Base-by-base conservation (phyloP, 2,888 invertebrate species). In the Tuta absoluta region DNA sequence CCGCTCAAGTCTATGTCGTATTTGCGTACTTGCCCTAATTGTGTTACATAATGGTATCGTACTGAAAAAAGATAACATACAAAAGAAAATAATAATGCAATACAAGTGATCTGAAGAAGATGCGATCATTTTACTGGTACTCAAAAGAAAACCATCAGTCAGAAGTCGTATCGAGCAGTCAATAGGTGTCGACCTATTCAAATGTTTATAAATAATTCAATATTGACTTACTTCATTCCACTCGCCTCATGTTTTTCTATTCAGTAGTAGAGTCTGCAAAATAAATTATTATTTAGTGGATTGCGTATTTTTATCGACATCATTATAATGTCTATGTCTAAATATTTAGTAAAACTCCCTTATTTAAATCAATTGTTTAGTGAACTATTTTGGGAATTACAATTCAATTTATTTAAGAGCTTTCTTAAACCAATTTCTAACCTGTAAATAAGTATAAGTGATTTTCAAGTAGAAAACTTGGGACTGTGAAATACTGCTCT, bases 141-240 rank as follows among this genome's bases (percentile, higher is more conserved):
- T 84, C 86, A 86, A 86, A 80, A 80, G 81, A 72, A 75, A 3
- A 77, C 80, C 80, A 90, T 91, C 90, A 83, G 76, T 91, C 90
- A 89, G 78, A 83, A 86, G 79, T 84, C 53, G 53, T 85, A 87
- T 87, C 84, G 85, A 86, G 86, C 86, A 86, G 85, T 87, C 89
- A 89, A 89, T 89, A 78, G 83, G 84, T 87, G 88, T 88, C 89
- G 79, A 79, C 77, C 72, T 83, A 75, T 89, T 89, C 84, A 89
- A 77, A 72, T 85, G 80, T 85, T 85, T 85, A 86, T 87, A 85
- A 87, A 90, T 88, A 86, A 89, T 89, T 89, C 86, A 88, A 85
- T 85, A 87, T 77, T 72, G 69, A 70, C 69, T 23, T 24, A 33
- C 21, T 49, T 33, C 33, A 62, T 60, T 45, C 24, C 28, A 45